Percentiles rank a stretch among this genome's conserved stretches.
Conservation (phyloP, 2,888 invertebrate genomes). For the Psococerastis gibbosa region DNA sequence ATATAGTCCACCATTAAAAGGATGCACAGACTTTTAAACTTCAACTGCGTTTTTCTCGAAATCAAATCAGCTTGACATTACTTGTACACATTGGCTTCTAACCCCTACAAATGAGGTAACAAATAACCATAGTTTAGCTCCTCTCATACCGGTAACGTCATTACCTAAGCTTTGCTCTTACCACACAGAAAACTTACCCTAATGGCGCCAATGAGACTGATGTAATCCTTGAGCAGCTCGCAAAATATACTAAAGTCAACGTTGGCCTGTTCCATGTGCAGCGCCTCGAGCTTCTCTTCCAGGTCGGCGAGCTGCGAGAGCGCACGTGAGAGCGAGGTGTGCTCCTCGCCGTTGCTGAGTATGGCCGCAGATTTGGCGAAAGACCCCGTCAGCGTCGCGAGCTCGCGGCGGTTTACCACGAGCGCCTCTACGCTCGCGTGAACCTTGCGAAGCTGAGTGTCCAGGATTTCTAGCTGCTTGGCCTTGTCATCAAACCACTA, state of each 20-base stretch:
- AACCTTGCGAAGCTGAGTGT: conserved; percentile 69
- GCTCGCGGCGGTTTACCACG: conserved; percentile 68
- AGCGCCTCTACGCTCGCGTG: conserved; percentile 74
- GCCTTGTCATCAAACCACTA: conserved; percentile 98
- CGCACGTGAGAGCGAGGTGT: conserved; percentile 75
- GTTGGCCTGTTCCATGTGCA: conserved; percentile 83
- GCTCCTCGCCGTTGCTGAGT: conserved; percentile 83
- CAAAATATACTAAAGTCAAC: conserved; percentile 84
- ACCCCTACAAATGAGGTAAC: too few species aligned
- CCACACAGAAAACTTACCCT: conserved; percentile 33
- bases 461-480: conserved; percentile 75
- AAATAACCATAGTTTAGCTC: too few species aligned
- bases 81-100: too few species aligned
- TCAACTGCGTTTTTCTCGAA: too few species aligned
- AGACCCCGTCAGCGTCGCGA: conserved; percentile 56
- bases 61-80: too few species aligned
- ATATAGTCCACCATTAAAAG: too few species aligned
- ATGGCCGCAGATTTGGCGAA: conserved; percentile 79
- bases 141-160: too few species aligned
- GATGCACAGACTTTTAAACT: too few species aligned
- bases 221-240: conserved; percentile 90
- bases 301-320: conserved; percentile 79
- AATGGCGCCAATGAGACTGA: conserved; percentile 72
- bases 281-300: conserved; percentile 65
- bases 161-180: too few species aligned